Evolutionary conservation across 92 coral and sea anemone species (phyloP), one percentile per base, ranked within the genome.

Genomic region (Metridium senile): DNA sequence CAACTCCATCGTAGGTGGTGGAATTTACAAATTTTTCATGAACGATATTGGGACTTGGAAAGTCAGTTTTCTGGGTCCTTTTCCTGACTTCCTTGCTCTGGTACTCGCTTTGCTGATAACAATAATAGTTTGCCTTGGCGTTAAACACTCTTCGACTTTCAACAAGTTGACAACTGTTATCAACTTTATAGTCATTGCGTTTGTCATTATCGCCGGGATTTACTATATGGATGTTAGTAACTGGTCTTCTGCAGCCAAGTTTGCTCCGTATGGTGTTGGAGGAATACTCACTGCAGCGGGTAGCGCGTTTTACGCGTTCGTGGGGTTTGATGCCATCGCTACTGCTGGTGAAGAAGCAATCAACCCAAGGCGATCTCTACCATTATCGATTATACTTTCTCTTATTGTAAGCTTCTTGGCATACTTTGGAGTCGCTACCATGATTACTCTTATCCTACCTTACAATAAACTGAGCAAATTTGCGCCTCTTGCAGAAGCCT

Each of bases 401-500:
- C 85, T 93, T 25, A 64, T 71, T 0, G 76, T 93, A 52, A 88
- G 97, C 68, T 88, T 88, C 81, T 59, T 91, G 54, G 90, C 92
- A 16, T 93, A 93, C 58, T 93, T 93, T 74, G 98, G 98, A 39
- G 98, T 91, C 21, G 82, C 97, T 23, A 86, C 93, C 0, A 81
- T 88, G 23, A 87, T 93, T 34, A 93, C 98, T 1, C 82, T 93
- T 22, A 91, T 93, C 74, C 26, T 93, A 27, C 92, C 97, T 1
- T 91, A 82, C 70, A 13, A 75, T 29, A 74, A 83, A 0, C 84
- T 93, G n/a, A 63, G 70, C 49, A 80, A 65, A 20, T 86, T 88
- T 30, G 98, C 98, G 8, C 92, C 98, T 26, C 65, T 93, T 71
- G 98, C 98, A 7, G 82, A 81, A 35, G 97, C 97, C 18, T 91